Percentiles rank a stretch among this genome's conserved stretches.
Evolutionary conservation across 2,888 invertebrate genomes (phyloP).

Genomic region (Aspidapion aeneum): DNA sequence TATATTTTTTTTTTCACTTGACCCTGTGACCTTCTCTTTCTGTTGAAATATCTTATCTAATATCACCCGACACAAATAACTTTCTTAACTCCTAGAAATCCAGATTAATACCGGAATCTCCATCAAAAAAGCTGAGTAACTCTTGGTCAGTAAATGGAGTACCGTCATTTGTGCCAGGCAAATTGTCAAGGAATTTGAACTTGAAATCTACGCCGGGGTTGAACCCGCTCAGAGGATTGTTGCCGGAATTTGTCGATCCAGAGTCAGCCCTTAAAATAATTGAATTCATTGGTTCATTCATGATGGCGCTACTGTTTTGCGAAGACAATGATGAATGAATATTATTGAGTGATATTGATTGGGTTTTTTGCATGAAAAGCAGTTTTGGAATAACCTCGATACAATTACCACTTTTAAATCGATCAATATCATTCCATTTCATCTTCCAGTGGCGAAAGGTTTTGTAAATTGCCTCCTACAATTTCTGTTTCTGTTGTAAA

Average conservation of each 20-base stretch:
- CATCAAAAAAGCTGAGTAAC: conserved; percentile 78
- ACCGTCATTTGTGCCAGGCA: conserved; percentile 67
- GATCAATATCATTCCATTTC: too few relatives aligned
- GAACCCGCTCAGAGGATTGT: conserved; percentile 49
- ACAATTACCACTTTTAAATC: too few relatives aligned
- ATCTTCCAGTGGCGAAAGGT: too few relatives aligned
- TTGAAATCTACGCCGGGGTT: conserved; percentile 63
- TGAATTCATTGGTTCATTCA: neutral
- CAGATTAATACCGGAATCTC: conserved; percentile 65
- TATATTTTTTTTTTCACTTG: too few relatives aligned
- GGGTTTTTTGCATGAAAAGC: conserved; percentile 67
- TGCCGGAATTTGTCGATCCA: conserved; percentile 4
- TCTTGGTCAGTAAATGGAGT: conserved; percentile 78
- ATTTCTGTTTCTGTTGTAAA: too few relatives aligned
- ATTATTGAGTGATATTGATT: conserved; percentile 57
- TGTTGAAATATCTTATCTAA: too few relatives aligned
- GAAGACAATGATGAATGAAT: neutral
- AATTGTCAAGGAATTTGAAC: conserved; percentile 82
- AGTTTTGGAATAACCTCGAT: too few relatives aligned
- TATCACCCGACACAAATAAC: conserved; percentile 15
- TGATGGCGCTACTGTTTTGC: conserved; percentile 5
- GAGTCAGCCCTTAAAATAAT: neutral
- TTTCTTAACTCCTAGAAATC: conserved; percentile 32
- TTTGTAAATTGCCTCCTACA: conserved; percentile 59
- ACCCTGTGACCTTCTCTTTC: too few relatives aligned